A percentile compares a stretch with the other conserved stretches of the same genome.
Evolutionary conservation across 1,140 invertebrate genomes (phyloP).

Genomic region (Antheraea mylitta): DNA sequence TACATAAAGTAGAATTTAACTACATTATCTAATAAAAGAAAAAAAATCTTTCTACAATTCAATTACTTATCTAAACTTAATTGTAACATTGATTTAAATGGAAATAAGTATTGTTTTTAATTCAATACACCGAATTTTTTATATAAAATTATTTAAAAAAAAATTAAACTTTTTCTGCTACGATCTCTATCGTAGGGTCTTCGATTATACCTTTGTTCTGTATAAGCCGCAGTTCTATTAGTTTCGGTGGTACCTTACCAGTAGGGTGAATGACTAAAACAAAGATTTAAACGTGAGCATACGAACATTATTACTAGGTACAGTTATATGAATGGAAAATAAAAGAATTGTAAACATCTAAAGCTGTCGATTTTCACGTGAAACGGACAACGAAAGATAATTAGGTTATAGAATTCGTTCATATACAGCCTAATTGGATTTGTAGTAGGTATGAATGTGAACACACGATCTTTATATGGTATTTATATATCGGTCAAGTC

Average conservation of each 20-base stretch:
- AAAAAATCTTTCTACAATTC: not conserved
- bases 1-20: not conserved
- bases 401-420: no score
- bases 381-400: no score
- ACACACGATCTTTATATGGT: no score
- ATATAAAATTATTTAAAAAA: not conserved
- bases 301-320: not conserved
- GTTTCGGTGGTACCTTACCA: slow-evolving; percentile 42
- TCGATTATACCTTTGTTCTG: slow-evolving; percentile 70
- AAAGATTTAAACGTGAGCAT: slow-evolving; percentile 10
- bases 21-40: not conserved
- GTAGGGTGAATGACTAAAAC: slow-evolving; percentile 44
- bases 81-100: not conserved
- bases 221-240: slow-evolving; percentile 61
- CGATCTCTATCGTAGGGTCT: slow-evolving; percentile 53
- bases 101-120: not conserved
- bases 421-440: no score
- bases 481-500: no score
- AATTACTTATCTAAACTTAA: not conserved
- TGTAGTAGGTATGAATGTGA: no score
- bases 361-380: no score
- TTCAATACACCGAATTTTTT: not conserved
- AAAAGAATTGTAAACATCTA: no score
- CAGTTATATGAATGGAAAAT: not conserved
- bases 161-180: slow-evolving; percentile 28